These are phyloP conservation scores for Stegastes partitus DNA, from an alignment of 2,113 vertebrate genomes.

Conservation along the genomic window DNA sequence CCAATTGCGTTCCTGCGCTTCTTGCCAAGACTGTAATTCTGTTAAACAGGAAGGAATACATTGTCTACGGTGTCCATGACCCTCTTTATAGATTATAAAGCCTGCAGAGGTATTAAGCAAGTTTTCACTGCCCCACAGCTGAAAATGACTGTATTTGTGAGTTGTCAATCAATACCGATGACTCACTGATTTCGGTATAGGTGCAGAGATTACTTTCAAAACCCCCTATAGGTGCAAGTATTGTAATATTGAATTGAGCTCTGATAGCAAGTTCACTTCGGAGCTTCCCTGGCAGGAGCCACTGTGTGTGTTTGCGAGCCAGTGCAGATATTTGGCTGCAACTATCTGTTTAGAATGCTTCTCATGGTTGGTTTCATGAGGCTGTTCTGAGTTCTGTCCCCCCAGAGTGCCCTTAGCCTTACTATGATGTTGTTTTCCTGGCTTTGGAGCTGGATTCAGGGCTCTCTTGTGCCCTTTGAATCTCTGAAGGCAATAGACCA, in stretches of 20 bases:
- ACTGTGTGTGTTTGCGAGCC: conserved; percentile 23
- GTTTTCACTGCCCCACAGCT: conserved; percentile 10
- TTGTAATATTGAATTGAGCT: background rate
- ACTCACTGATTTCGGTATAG: background rate
- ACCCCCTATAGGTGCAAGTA: background rate
- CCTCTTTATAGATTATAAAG: conserved; percentile 16
- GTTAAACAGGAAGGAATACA: conserved; percentile 45
- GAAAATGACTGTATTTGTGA: conserved; percentile 9
- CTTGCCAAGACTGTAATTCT: conserved; percentile 58
- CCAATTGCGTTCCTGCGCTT: conserved; percentile 44
- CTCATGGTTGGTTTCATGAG: conserved; percentile 64
- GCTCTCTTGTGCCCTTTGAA: conserved; percentile 71
- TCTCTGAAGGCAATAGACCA: conserved; percentile 72
- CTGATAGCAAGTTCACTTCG: background rate
- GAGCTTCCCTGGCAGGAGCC: conserved; percentile 1
- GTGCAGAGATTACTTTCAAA: background rate
- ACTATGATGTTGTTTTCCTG: conserved; percentile 72
- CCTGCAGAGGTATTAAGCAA: conserved; percentile 18
- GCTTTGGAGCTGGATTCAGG: conserved; percentile 63
- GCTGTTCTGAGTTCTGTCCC: conserved; percentile 52
- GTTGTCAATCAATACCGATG: background rate
- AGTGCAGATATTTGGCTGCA: conserved; percentile 49
- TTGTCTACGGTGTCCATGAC: conserved; percentile 31
- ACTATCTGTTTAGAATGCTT: conserved; percentile 65
- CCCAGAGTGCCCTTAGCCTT: conserved; percentile 68